Evolutionary conservation across 2,797 vertebrate genomes (phyloP).

Genomic region (Galagoides demidoff): DNA sequence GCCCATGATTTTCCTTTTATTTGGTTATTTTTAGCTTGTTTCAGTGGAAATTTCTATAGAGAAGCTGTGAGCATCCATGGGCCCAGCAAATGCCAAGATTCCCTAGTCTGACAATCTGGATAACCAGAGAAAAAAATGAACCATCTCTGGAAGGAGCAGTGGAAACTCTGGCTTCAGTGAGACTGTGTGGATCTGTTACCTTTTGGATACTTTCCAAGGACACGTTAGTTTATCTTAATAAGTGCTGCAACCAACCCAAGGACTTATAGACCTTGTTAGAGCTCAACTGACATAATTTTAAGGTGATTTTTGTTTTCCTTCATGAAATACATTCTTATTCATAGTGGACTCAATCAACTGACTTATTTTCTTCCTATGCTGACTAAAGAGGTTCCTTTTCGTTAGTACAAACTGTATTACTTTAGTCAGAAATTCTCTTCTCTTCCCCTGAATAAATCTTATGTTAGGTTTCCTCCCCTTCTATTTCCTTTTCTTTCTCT

Average conservation of each 20-base stretch:
- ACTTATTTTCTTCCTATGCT: neutral
- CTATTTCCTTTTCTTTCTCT: neutral
- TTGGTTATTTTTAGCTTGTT: constrained; percentile 60
- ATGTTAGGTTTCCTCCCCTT: neutral
- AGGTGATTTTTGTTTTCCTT: constrained; percentile 13
- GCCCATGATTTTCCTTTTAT: constrained; percentile 13
- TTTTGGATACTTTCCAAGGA: neutral
- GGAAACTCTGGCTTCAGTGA: constrained; percentile 10
- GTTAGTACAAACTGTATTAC: neutral
- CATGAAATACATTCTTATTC: neutral
- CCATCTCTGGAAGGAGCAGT: constrained; percentile 13
- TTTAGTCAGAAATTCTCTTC: constrained; percentile 9
- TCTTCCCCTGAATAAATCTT: neutral
- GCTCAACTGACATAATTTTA: neutral
- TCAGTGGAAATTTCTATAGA: constrained; percentile 52
- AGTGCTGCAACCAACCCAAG: neutral
- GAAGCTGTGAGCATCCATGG: neutral
- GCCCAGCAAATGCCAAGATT: constrained; percentile 30
- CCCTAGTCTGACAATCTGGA: neutral
- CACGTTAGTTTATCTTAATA: neutral
- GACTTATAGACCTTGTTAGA: neutral
- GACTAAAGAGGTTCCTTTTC: neutral
- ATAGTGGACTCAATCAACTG: neutral
- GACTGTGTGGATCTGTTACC: neutral
- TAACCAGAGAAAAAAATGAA: constrained; percentile 48